Evolutionary conservation across 2,113 vertebrate genomes (phyloP).

Genomic region (Oncorhynchus gorbuscha): DNA sequence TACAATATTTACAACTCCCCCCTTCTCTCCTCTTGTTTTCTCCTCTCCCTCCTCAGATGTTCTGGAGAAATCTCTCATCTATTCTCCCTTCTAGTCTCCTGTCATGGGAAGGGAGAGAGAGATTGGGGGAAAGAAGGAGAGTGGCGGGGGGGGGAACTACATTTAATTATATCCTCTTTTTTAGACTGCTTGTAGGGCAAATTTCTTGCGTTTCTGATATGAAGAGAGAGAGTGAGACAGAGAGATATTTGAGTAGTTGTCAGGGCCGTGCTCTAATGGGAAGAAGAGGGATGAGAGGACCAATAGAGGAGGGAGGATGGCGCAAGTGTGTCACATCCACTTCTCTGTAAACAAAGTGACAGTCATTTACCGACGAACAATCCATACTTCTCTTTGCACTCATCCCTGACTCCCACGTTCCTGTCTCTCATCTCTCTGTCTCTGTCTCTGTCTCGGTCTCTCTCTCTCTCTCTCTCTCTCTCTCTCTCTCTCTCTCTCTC

Average conservation of each 20-base stretch:
- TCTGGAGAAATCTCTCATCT: slow-evolving; percentile 12
- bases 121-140: slow-evolving; percentile 26
- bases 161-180: background rate
- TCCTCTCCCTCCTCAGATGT: slow-evolving; percentile 43
- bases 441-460: too few species aligned
- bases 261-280: slow-evolving; percentile 51
- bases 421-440: slow-evolving; percentile 30
- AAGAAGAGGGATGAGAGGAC: slow-evolving; percentile 47
- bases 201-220: background rate
- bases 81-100: slow-evolving; percentile 48
- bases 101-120: slow-evolving; percentile 34
- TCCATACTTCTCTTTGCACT: slow-evolving; percentile 47
- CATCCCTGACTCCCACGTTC: slow-evolving; percentile 21
- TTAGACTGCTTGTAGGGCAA: background rate
- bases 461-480: too few species aligned
- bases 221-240: slow-evolving; percentile 17
- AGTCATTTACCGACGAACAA: slow-evolving; percentile 68
- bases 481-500: too few species aligned
- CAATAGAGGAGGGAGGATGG: slow-evolving; percentile 34
- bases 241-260: slow-evolving; percentile 58
- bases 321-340: slow-evolving; percentile 64
- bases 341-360: slow-evolving; percentile 60
- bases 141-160: background rate
- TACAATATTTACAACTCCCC: slow-evolving; percentile 44
- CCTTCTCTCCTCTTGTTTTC: background rate